Percentiles rank a stretch among this genome's conserved stretches.
phyloP scores from a whole-genome alignment of 2,888 invertebrate genomes.

The Drosophila paramelanica region DNA sequence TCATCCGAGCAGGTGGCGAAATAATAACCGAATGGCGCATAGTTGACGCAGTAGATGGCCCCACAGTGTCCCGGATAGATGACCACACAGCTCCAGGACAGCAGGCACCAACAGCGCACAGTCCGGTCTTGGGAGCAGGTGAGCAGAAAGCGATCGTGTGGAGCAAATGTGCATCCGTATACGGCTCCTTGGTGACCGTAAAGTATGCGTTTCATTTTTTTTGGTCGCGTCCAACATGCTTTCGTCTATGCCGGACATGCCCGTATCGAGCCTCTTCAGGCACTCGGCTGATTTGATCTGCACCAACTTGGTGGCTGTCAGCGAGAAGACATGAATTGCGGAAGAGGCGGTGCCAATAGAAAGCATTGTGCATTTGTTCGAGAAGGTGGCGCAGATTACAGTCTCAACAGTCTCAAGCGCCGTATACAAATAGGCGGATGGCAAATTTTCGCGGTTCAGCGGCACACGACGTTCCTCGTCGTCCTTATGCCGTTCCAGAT shows the following conservation, averaged over 20 bases:
- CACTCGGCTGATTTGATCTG: conserved; percentile 48
- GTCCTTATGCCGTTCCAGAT: conserved; percentile 39
- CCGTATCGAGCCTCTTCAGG: conserved; percentile 33
- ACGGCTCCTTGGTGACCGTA: conserved; percentile 57
- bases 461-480: conserved; percentile 56
- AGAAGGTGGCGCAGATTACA: conserved; percentile 54
- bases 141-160: conserved; percentile 51
- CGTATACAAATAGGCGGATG: conserved; percentile 56
- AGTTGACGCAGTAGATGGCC: conserved; percentile 44
- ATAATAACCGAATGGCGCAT: conserved; percentile 58
- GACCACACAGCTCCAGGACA: conserved; percentile 64
- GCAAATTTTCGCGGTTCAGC: conserved; percentile 32
- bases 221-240: conserved; percentile 44
- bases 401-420: conserved; percentile 10
- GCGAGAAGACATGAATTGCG: conserved; percentile 44
- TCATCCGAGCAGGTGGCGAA: conserved; percentile 60
- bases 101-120: conserved; percentile 64
- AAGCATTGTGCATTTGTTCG: conserved; percentile 46
- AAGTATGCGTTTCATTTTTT: conserved; percentile 29
- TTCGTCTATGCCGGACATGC: conserved; percentile 47
- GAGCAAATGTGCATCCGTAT: conserved; percentile 44
- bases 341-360: conserved; percentile 49
- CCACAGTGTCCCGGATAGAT: conserved; percentile 58
- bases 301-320: conserved; percentile 49
- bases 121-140: conserved; percentile 55